Base-by-base conservation (phyloP, 2,888 invertebrate species). In the Pyrochroa serraticornis region DNA sequence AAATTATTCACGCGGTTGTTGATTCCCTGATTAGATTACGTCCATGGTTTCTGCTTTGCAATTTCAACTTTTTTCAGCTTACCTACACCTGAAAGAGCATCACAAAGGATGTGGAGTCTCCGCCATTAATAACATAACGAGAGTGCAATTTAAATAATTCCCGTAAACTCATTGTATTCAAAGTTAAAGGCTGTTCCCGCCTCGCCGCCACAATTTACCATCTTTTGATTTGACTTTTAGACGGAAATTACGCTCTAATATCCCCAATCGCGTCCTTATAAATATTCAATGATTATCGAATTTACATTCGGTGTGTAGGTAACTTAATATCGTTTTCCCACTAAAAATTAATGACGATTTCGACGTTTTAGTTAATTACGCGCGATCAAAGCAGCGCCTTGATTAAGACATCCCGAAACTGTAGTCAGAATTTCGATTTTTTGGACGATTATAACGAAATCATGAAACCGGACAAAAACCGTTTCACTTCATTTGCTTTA, bases 111-210 rank as follows among this genome's bases (percentile, higher is more conserved):
- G 48, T 34, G 22, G 22, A 22, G 22, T 22, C 22, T 22, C 5
- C 22, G 12, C 46, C 43, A 48, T 55, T 55, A 55, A 55, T 55
- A 55, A 48, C 42, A 33, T 48, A 55, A 47, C 48, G 36, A 55
- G 37, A 9, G 42, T 12, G 43, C 36, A 55, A 55, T 55, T 55
- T 55, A 43, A 55, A 55, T 48, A 55, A 55, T 55, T 55, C 43
- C 48, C 55, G 48, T 48, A 32, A 55, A 35, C 30, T 48, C 48
- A 55, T 47, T 55, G 53, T 54, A 54, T 54, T 54, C 53, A 47
- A 52, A 52, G 44, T 44, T 31, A 32, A 22, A 22, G 22, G 22
- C 5, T 22, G 22, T 22, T 22, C 22, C 22, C 22, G 22, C 22
- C 22, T 22, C 22, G 22, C 22, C 22, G 5, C 22, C 22, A 32